Evolutionary conservation across 2,113 vertebrate species (phyloP).

Genomic region (Cochlearius cochlearius): DNA sequence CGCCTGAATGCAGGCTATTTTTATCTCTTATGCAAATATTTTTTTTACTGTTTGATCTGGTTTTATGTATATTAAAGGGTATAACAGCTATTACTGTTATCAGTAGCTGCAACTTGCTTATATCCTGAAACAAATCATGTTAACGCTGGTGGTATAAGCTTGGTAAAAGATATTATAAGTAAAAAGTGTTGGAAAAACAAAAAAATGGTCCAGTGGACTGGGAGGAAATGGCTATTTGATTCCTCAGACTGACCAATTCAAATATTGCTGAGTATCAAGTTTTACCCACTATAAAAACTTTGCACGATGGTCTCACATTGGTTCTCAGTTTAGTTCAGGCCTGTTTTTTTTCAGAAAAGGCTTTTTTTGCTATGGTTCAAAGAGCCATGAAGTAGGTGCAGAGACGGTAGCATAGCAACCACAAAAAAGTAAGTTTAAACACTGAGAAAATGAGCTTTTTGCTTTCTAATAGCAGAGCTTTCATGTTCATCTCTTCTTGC

Average conservation of each 20-base stretch:
- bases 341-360: not conserved
- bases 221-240: not conserved
- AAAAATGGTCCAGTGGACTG: not conserved
- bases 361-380: not conserved
- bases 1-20: not conserved
- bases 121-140: not conserved
- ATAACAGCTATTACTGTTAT: not conserved
- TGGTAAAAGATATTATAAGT: not conserved
- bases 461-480: conserved; percentile 43
- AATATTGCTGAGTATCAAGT: not conserved
- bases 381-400: not conserved
- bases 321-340: not conserved
- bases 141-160: not conserved
- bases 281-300: not conserved
- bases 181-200: not conserved
- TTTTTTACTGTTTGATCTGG: not conserved
- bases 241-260: not conserved
- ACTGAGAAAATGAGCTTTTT: conserved; percentile 45
- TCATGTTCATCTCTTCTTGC: conserved; percentile 32
- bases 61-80: not conserved
- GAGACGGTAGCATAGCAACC: conserved; percentile 34
- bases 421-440: conserved; percentile 42
- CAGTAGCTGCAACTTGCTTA: not conserved
- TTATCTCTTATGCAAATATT: not conserved
- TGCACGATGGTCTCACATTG: not conserved